Percentiles rank a stretch among this genome's conserved stretches.
Conservation (phyloP, 2,888 invertebrate genomes). For the Julus scanicus region DNA sequence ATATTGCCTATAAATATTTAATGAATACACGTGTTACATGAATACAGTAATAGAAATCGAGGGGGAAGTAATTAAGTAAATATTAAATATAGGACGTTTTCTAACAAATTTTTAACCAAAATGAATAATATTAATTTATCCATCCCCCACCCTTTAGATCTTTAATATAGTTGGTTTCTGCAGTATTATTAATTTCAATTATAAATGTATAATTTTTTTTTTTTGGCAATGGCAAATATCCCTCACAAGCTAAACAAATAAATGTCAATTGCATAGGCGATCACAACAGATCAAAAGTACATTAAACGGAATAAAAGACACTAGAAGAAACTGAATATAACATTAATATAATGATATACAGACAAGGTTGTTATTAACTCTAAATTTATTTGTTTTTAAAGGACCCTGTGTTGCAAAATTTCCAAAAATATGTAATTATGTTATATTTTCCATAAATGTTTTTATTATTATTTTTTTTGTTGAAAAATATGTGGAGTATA, state of each 20-base stretch:
- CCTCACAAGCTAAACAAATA: neutral
- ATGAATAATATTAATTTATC: neutral
- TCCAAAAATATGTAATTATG: neutral
- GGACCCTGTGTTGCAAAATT: neutral
- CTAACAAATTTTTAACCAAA: neutral
- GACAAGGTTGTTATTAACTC: neutral
- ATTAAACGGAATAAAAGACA: neutral
- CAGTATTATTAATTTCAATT: neutral
- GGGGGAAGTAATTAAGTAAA: neutral
- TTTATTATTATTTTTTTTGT: too few species aligned
- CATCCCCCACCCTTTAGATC: neutral
- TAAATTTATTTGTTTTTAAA: too few species aligned
- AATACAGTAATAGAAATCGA: neutral
- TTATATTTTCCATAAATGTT: neutral
- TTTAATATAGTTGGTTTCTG: slow-evolving; percentile 33
- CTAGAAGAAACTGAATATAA: neutral
- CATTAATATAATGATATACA: neutral
- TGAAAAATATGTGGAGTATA: neutral
- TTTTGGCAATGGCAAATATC: slow-evolving; percentile 23
- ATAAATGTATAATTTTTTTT: neutral
- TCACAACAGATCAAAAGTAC: neutral
- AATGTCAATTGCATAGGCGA: neutral
- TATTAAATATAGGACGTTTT: neutral
- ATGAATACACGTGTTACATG: slow-evolving; percentile 41
- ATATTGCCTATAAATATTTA: slow-evolving; percentile 50